Evolutionary conservation across 2,113 vertebrate genomes (phyloP).

Genomic region (Oceanites oceanicus): DNA sequence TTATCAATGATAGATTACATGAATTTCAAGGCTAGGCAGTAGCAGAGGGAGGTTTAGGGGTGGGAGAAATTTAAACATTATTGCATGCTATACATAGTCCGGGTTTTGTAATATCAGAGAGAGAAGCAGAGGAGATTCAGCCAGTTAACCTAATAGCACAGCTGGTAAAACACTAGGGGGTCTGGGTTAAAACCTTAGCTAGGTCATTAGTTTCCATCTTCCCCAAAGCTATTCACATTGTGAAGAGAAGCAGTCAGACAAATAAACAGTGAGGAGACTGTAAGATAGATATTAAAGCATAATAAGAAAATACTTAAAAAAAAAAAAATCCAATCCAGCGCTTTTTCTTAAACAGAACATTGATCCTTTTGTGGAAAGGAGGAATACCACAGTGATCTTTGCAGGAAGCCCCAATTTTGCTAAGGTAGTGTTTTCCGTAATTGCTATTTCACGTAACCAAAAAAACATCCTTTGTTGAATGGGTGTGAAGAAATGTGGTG

Average conservation of each 20-base stretch:
- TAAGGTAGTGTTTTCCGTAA: neutral
- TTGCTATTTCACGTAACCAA: neutral
- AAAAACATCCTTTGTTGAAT: constrained; percentile 15
- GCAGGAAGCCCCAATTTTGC: neutral
- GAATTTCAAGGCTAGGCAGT: constrained; percentile 51
- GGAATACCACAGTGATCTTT: neutral
- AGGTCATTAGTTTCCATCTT: constrained; percentile 74
- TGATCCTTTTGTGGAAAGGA: constrained; percentile 21
- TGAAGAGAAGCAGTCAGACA: constrained; percentile 61
- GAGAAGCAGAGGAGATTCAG: constrained; percentile 27
- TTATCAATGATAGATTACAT: constrained; percentile 61
- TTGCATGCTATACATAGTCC: neutral
- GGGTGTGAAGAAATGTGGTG: neutral
- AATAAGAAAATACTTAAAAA: constrained; percentile 40
- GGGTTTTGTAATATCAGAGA: neutral
- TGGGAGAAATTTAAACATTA: constrained; percentile 39
- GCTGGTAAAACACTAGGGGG: constrained; percentile 65
- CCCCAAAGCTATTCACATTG: constrained; percentile 62
- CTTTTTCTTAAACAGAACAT: constrained; percentile 7
- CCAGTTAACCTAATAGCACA: constrained; percentile 71
- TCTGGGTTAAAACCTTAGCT: constrained; percentile 63
- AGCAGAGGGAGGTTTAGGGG: constrained; percentile 28
- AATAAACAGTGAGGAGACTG: constrained; percentile 53
- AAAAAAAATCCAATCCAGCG: neutral
- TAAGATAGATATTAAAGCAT: constrained; percentile 40